Conservation (phyloP, 2,113 vertebrate species). For the Salvelinus alpinus region DNA sequence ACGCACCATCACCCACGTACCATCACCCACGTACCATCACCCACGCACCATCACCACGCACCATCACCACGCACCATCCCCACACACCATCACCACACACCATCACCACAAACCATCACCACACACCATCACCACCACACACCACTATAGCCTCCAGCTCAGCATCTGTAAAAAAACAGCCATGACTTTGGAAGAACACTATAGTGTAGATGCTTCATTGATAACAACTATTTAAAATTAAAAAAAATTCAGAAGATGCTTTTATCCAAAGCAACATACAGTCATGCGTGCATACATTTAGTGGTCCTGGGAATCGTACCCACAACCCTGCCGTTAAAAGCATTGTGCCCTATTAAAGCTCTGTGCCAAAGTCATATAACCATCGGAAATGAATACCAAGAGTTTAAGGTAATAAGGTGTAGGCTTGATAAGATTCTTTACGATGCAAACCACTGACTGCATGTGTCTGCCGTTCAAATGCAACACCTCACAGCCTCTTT, state of each 20-base stretch:
- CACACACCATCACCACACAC: no score
- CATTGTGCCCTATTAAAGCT: not conserved
- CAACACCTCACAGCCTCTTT: slow-evolving; percentile 1
- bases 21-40: no score
- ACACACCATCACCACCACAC: no score
- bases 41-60: no score
- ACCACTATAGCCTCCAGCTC: slow-evolving; percentile 39
- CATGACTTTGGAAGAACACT: not conserved
- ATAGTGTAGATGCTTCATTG: no score
- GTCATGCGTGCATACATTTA: not conserved
- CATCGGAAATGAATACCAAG: not conserved
- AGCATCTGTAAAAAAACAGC: not conserved
- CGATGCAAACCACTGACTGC: not conserved
- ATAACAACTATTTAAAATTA: no score
- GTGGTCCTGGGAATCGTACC: not conserved
- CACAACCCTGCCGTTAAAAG: not conserved
- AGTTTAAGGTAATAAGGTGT: no score
- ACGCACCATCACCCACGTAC: no score
- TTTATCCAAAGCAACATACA: no score
- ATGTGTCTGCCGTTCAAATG: not conserved
- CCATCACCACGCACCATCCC: no score
- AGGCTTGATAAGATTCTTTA: not conserved
- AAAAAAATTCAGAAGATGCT: no score
- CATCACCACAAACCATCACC: no score
- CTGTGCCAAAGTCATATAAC: not conserved